phyloP scores from a whole-genome alignment of 2,888 invertebrate species.

The Muscina levida region DNA sequence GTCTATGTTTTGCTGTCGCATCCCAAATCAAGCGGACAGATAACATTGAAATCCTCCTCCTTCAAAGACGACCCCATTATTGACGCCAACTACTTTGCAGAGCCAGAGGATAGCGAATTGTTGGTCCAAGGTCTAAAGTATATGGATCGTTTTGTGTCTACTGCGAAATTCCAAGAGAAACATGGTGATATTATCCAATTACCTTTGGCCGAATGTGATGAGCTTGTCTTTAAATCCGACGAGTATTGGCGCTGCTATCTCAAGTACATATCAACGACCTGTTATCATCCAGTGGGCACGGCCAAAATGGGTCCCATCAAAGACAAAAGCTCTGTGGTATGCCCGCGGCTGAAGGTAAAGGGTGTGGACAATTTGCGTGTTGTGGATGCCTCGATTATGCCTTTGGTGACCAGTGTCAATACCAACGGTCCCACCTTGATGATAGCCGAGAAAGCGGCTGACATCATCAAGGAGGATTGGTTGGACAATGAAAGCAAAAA shows the following conservation, averaged over 20 bases:
- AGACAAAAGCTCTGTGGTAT: conserved; percentile 81
- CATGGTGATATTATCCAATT: conserved; percentile 70
- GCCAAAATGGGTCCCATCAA: conserved; percentile 83
- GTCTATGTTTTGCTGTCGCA: conserved; percentile 78
- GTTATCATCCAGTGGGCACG: conserved; percentile 87
- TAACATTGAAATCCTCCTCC: conserved; percentile 82
- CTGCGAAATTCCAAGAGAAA: conserved; percentile 78
- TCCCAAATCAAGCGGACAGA: conserved; percentile 82
- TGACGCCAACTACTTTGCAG: conserved; percentile 83
- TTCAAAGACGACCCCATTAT: conserved; percentile 83
- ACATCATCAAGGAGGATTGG: conserved; percentile 83
- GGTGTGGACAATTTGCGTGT: conserved; percentile 82
- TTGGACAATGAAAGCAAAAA: no score
- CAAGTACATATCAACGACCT: conserved; percentile 88
- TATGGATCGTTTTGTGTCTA: conserved; percentile 78
- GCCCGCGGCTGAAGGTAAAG: conserved; percentile 81
- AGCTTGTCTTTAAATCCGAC: conserved; percentile 72
- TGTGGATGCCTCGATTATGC: conserved; percentile 85
- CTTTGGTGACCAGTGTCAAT: conserved; percentile 83
- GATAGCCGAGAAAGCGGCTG: conserved; percentile 85
- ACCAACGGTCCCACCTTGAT: conserved; percentile 84
- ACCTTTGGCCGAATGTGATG: conserved; percentile 68
- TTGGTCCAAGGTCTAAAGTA: conserved; percentile 80
- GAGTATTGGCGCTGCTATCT: conserved; percentile 93
- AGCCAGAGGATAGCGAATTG: conserved; percentile 81